Evolutionary conservation across 2,888 invertebrate genomes (phyloP), one percentile per base, ranked within the genome.

Genomic region (Lepidocyrtoides sp.): DNA sequence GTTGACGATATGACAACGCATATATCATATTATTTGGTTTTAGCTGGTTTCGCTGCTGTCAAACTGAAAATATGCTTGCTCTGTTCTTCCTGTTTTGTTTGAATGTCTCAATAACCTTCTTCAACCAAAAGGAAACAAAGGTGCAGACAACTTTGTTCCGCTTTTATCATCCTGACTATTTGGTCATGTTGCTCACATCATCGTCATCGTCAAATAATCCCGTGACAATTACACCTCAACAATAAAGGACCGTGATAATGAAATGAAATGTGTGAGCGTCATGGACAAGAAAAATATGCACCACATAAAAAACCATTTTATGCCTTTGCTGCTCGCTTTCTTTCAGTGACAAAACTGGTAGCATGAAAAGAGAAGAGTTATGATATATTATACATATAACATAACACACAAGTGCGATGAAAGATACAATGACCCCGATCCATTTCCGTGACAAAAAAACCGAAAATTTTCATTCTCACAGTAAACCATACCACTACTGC

Each of bases 341-440:
- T 41, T 41, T 41, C 41, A 54, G n/a, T 54, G 54, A 3, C 14
- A 54, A n/a, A 3, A n/a, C n/a, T n/a, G n/a, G n/a, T n/a, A n/a
- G n/a, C n/a, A n/a, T n/a, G n/a, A n/a, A n/a, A n/a, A n/a, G n/a
- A n/a, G n/a, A n/a, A n/a, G n/a, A n/a, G n/a, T n/a, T n/a, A n/a
- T n/a, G n/a, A n/a, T n/a, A n/a, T n/a, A n/a, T n/a, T n/a, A n/a
- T n/a, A n/a, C n/a, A n/a, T n/a, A n/a, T n/a, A n/a, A 54, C 8
- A 54, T n/a, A n/a, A 54, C n/a, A 3, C 12, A 23, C 17, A 23
- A 3, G 60, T 26, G 26, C 66, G 3, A 23, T 17, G 44, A 20
- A 75, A 41, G 26, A 23, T 75, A 44, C 75, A 26, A 75, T 75
- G 75, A 75, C 75, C 75, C 75, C 48, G 23, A 41, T 75, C 44